These are phyloP conservation scores for Pterostichus madidus DNA, from an alignment of 2,888 invertebrate genomes.

Conservation along the genomic window DNA sequence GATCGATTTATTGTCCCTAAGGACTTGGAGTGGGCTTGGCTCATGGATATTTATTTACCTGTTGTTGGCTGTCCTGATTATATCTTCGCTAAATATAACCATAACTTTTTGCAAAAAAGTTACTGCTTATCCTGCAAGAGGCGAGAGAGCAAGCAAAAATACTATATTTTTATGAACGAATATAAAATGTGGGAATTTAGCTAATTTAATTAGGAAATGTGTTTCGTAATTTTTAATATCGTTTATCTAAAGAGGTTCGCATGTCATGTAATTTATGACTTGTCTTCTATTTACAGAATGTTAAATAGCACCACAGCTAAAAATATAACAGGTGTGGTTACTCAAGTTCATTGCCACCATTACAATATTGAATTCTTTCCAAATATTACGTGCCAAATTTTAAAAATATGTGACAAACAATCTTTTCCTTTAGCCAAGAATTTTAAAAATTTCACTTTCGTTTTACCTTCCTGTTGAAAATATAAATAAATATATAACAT, in stretches of 20 bases:
- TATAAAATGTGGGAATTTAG: background rate
- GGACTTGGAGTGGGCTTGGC: constrained; percentile 37
- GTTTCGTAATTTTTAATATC: background rate
- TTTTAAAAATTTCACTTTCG: background rate
- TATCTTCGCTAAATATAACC: background rate
- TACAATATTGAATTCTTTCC: constrained; percentile 16
- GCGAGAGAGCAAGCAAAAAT: background rate
- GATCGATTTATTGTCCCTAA: constrained; percentile 65
- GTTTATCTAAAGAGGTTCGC: background rate
- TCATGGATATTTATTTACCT: constrained; percentile 57
- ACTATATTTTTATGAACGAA: background rate
- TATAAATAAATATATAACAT: too few relatives aligned
- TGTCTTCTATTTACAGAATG: constrained; percentile 12
- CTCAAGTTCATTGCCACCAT: constrained; percentile 25
- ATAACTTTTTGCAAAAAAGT: background rate
- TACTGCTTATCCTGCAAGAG: background rate
- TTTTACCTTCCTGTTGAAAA: background rate
- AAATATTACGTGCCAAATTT: constrained; percentile 23
- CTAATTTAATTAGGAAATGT: constrained; percentile 17
- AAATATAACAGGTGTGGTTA: constrained; percentile 8
- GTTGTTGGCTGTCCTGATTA: constrained; percentile 40
- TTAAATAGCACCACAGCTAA: background rate
- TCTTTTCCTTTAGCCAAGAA: background rate
- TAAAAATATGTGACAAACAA: constrained; percentile 13
- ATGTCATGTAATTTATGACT: constrained; percentile 3